Base-by-base conservation (phyloP, 2,797 vertebrate species). In the Enteromius unitaeniatus region DNA sequence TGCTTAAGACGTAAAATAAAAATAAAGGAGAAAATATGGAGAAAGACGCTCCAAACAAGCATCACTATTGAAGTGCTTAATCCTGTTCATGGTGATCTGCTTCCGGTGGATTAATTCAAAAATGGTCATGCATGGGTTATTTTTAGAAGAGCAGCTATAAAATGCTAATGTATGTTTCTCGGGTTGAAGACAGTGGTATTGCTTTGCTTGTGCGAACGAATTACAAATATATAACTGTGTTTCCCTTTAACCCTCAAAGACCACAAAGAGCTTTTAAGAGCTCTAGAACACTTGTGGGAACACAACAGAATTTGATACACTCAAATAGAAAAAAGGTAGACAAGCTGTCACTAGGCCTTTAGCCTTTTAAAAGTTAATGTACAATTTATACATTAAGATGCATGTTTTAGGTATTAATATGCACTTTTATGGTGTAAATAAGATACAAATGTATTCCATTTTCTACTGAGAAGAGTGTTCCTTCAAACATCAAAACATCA, bases 41-140 rank as follows among this genome's bases (percentile, higher is more conserved):
- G 76, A 26, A 28, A 19, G 34, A 31, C 3, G 3, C 42, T 19
- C 47, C 10, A 37, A n/a, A 42, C 53, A 60, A 17, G 69, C 64
- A 70, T 69, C 37, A 14, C 45, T 14, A 17, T 6, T 55, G 47
- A 67, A 83, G 49, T 5, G 64, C n/a, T 58, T 83, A 77, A 83
- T 83, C 64, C 82, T 34, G 72, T 55, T 28, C 73, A 69, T 70
- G 9, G 64, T 13, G 74, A 62, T 70, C 68, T 69, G 37, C 51
- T 69, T 83, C 64, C 21, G 40, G 23, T 84, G 75, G 65, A 78
- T 84, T 84, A 6, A 60, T 62, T 78, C 23, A 67, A 8, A 74
- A 42, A 55, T 83, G 60, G 49, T 55, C 47, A 26, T 68, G 2
- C 34, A 49, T 76, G 4, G 31, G 37, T 65, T 83, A 77, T 83